Conservation (phyloP, 2,113 vertebrate species). For the Tetraodon nigroviridis region DNA sequence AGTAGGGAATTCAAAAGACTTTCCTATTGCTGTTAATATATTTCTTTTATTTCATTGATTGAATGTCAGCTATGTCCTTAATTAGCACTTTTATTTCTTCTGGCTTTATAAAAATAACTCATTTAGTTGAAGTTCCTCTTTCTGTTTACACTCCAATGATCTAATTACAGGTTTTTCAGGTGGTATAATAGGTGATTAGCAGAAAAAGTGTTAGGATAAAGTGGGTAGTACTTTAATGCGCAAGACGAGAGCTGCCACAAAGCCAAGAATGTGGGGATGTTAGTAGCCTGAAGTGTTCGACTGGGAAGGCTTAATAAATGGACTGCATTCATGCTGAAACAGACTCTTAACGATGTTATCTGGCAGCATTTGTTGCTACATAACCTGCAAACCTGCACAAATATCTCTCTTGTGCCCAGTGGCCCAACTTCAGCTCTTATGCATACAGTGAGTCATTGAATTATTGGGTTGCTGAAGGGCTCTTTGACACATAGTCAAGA, state of each 20-base stretch:
- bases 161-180: constrained; percentile 15
- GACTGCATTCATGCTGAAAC: neutral
- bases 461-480: too few relatives aligned
- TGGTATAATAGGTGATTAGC: constrained; percentile 35
- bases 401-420: too few relatives aligned
- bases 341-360: too few relatives aligned
- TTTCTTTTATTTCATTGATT: constrained; percentile 3
- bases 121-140: neutral
- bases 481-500: too few relatives aligned
- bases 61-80: neutral
- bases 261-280: constrained; percentile 19
- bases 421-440: too few relatives aligned
- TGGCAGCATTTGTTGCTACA: too few relatives aligned
- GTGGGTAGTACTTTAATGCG: constrained; percentile 23
- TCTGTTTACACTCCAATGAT: constrained; percentile 26
- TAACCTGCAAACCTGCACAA: too few relatives aligned
- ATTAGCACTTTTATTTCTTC: neutral
- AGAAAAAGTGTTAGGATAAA: neutral
- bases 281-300: constrained; percentile 21
- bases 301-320: constrained; percentile 6
- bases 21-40: neutral
- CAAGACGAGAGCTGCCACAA: constrained; percentile 32
- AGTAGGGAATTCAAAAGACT: neutral
- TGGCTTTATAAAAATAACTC: neutral
- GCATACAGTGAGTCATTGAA: too few relatives aligned